Evolutionary conservation across 2,888 invertebrate species (phyloP).

Genomic region (Drosophila pseudotalamancana): DNA sequence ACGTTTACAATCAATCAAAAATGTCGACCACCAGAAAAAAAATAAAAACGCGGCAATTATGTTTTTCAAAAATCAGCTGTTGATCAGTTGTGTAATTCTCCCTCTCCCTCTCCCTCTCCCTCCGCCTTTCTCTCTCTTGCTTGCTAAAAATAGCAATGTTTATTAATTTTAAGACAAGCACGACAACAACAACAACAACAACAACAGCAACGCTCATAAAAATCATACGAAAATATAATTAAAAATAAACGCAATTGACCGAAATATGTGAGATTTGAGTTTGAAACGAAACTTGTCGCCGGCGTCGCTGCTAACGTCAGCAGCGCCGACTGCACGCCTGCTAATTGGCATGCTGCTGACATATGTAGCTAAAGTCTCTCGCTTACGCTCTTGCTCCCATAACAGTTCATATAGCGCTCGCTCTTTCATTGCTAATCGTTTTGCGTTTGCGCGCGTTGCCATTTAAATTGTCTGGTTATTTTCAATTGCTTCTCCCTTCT

Average conservation of each 20-base stretch:
- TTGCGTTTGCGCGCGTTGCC: conserved; percentile 73
- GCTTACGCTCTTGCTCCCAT: not conserved
- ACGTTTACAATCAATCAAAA: conserved; percentile 66
- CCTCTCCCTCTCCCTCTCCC: not conserved
- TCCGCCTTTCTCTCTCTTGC: not conserved
- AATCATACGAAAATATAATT: conserved; percentile 38
- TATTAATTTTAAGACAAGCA: conserved; percentile 61
- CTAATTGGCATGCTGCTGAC: conserved; percentile 68
- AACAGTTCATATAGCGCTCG: not conserved
- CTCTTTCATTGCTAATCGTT: conserved; percentile 48
- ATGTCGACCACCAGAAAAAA: conserved; percentile 23
- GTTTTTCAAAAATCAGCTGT: conserved; percentile 38
- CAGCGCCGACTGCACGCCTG: conserved; percentile 26
- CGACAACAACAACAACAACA: conserved; percentile 23
- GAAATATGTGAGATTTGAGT: conserved; percentile 40
- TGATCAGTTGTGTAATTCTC: conserved; percentile 3
- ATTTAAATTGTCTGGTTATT: conserved; percentile 55
- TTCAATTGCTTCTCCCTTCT: conserved; percentile 16
- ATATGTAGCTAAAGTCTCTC: conserved; percentile 15
- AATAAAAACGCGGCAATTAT: conserved; percentile 24
- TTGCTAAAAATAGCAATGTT: conserved; percentile 35
- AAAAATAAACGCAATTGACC: conserved; percentile 66
- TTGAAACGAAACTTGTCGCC: conserved; percentile 39
- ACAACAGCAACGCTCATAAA: conserved; percentile 22
- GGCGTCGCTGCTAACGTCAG: conserved; percentile 16